phyloP scores from a whole-genome alignment of 2,888 invertebrate genomes.

The Parasteatoda lunata region DNA sequence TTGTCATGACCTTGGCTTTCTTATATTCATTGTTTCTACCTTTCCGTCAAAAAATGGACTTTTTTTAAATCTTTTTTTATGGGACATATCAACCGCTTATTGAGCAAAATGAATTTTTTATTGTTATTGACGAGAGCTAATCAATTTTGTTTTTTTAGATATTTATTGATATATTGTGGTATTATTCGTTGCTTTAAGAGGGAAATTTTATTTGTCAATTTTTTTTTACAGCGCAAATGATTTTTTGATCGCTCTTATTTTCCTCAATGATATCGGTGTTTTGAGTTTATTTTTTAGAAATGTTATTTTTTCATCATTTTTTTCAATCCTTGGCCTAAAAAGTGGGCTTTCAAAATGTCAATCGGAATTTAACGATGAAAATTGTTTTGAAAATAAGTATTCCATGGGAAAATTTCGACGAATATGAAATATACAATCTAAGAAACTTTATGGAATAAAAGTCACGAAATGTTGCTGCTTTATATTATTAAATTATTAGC shows the following conservation, averaged over 20 bases:
- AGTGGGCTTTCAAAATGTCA: too few species aligned
- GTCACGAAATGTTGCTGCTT: too few species aligned
- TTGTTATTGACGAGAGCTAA: conserved; percentile 29
- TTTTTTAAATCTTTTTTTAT: conserved; percentile 56
- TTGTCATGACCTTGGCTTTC: conserved; percentile 11
- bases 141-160: conserved; percentile 11
- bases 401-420: too few species aligned
- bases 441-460: too few species aligned
- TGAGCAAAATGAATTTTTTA: conserved; percentile 54
- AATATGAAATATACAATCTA: too few species aligned
- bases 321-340: too few species aligned
- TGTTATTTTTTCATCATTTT: too few species aligned
- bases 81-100: conserved; percentile 44
- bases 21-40: neutral
- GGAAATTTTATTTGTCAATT: conserved; percentile 1
- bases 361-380: too few species aligned
- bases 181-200: neutral
- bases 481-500: too few species aligned
- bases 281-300: too few species aligned
- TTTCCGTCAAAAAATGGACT: conserved; percentile 13
- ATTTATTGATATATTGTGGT: neutral
- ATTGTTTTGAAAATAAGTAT: too few species aligned
- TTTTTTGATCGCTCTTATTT: conserved; percentile 34
- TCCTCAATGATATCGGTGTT: too few species aligned
- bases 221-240: conserved; percentile 20